A percentile compares a stretch with the other conserved stretches of the same genome.
Evolutionary conservation across 2,797 vertebrate species (phyloP).

Genomic region (Acrossocheilus fasciatus): DNA sequence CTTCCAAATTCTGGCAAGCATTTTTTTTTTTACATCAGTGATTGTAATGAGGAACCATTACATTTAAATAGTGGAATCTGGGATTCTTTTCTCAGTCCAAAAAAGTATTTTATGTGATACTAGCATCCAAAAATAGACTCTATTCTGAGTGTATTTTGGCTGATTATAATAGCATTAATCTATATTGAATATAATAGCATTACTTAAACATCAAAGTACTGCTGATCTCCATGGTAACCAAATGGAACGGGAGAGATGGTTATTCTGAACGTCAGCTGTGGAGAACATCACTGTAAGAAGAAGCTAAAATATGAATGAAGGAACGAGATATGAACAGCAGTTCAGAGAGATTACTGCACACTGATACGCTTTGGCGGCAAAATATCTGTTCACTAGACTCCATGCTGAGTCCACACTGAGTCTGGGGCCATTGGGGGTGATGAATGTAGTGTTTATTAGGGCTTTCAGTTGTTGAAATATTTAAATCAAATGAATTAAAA

Average conservation of each 20-base stretch:
- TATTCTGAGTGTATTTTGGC: constrained; percentile 3
- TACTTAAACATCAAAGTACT: constrained; percentile 45
- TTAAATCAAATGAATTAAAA: neutral
- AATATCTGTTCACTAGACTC: constrained; percentile 20
- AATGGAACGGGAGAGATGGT: constrained; percentile 9
- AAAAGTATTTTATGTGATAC: neutral
- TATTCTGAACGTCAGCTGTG: constrained; percentile 15
- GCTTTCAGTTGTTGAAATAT: neutral
- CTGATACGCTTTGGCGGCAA: neutral
- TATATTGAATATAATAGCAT: constrained; percentile 36
- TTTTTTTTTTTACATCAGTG: constrained; percentile 7
- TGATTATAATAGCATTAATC: constrained; percentile 39
- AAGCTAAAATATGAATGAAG: constrained; percentile 45
- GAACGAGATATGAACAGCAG: constrained; percentile 26
- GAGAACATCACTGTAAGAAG: constrained; percentile 39
- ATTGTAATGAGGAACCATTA: constrained; percentile 1
- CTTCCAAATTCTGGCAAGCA: neutral
- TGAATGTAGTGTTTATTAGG: neutral
- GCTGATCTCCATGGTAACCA: constrained; percentile 32
- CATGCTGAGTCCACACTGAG: neutral
- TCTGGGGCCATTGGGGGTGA: neutral
- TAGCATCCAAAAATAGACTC: neutral
- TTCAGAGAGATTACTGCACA: constrained; percentile 31
- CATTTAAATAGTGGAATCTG: neutral
- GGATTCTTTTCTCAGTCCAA: neutral